Conservation (phyloP, 2,888 invertebrate species). For the Mimas tiliae region DNA sequence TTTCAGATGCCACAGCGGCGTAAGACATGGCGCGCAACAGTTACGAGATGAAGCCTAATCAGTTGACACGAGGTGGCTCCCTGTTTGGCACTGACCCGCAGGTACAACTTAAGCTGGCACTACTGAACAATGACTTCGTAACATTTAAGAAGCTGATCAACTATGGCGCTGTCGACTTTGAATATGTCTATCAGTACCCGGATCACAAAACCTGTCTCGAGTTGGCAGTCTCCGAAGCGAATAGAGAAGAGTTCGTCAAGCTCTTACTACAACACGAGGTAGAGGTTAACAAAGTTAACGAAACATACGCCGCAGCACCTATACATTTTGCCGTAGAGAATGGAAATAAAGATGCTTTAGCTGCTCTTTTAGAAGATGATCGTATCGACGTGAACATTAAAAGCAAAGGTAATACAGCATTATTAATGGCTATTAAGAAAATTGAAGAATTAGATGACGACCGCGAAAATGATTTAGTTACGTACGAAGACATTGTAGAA, state of each 20-base stretch:
- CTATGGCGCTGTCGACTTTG: conserved; percentile 78
- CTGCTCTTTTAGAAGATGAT: conserved; percentile 73
- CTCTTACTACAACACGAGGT: conserved; percentile 86
- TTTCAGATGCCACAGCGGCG: conserved; percentile 78
- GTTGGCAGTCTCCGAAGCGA: conserved; percentile 80
- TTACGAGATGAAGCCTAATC: conserved; percentile 78
- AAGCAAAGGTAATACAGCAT: conserved; percentile 80
- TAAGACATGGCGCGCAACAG: conserved; percentile 72
- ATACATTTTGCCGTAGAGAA: conserved; percentile 87
- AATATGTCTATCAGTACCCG: conserved; percentile 83
- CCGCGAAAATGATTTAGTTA: conserved; percentile 66
- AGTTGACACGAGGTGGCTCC: conserved; percentile 70
- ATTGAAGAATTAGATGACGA: conserved; percentile 80
- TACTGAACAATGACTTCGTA: conserved; percentile 78
- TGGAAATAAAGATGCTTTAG: conserved; percentile 77
- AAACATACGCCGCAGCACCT: conserved; percentile 84
- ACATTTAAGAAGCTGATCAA: conserved; percentile 81
- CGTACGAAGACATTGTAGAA: conserved; percentile 79
- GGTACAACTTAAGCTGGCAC: conserved; percentile 77
- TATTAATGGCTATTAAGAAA: conserved; percentile 80
- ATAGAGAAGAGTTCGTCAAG: conserved; percentile 82
- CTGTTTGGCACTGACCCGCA: conserved; percentile 78
- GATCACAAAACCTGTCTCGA: conserved; percentile 86
- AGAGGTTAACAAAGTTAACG: conserved; percentile 84
- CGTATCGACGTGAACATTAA: conserved; percentile 79